Percentiles rank a stretch among this genome's conserved stretches.
phyloP scores from a whole-genome alignment of 2,888 invertebrate species.

The Lepidonotus clava region DNA sequence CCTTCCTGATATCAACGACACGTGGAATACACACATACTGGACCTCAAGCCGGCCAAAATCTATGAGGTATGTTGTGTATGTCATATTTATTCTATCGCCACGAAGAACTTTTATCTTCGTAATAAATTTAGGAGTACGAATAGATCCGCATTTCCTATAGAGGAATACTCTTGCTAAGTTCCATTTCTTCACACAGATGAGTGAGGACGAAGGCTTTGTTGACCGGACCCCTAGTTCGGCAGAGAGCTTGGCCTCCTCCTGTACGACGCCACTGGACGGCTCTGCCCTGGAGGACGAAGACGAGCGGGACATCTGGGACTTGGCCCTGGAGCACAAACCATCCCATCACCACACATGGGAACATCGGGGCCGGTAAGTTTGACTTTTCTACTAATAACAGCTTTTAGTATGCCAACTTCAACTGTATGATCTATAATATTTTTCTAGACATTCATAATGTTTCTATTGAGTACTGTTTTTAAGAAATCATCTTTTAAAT shows the following conservation, averaged over 20 bases:
- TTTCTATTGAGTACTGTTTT: no score
- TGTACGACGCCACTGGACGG: background rate
- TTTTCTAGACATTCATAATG: no score
- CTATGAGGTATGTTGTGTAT: conserved; percentile 63
- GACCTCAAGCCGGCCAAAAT: conserved; percentile 66
- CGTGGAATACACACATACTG: conserved; percentile 64
- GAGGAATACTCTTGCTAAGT: no score
- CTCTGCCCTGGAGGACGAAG: conserved; percentile 30
- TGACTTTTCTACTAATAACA: no score
- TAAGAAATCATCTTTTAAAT: no score
- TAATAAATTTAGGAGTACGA: no score
- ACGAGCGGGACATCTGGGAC: conserved; percentile 71
- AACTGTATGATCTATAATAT: no score
- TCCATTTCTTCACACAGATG: no score
- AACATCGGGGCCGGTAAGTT: conserved; percentile 73
- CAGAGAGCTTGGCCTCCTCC: conserved; percentile 58
- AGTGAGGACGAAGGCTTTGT: conserved; percentile 67
- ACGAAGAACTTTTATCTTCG: no score
- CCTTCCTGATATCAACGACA: conserved; percentile 72
- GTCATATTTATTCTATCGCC: no score
- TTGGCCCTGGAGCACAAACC: conserved; percentile 68
- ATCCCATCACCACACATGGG: conserved; percentile 74
- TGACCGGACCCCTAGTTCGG: conserved; percentile 57
- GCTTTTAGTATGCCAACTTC: no score
- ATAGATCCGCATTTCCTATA: no score